phyloP scores from a whole-genome alignment of 2,797 vertebrate genomes.

The Caiman crocodilus region DNA sequence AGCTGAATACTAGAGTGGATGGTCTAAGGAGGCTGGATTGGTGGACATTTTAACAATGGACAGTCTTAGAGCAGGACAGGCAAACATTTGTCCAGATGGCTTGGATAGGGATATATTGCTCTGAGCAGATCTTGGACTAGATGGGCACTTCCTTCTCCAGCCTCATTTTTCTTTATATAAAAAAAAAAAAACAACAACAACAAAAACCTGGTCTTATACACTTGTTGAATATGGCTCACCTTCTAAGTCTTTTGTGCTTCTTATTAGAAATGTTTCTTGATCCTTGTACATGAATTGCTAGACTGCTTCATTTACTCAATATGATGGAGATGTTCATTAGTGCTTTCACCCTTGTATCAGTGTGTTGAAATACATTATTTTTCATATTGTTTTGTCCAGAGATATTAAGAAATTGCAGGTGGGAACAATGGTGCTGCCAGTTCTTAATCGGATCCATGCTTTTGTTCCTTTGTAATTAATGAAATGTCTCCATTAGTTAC shows the following conservation, averaged over 20 bases:
- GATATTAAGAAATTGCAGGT: not conserved
- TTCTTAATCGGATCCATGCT: not conserved
- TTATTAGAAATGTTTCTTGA: not conserved
- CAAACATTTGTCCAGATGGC: not conserved
- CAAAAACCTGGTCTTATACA: not conserved
- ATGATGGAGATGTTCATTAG: not conserved
- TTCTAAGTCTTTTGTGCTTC: not conserved
- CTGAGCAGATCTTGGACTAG: no score
- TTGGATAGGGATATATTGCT: not conserved
- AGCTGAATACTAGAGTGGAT: no score
- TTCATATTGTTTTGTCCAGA: not conserved
- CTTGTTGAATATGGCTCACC: not conserved
- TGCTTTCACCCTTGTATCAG: not conserved
- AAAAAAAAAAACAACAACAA: no score
- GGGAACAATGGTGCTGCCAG: not conserved
- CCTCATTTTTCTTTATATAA: not conserved
- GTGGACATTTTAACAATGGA: no score
- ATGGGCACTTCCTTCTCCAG: no score
- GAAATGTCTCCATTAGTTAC: not conserved
- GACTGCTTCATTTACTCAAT: not conserved
- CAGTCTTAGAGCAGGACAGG: no score
- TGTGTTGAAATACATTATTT: not conserved
- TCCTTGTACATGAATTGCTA: not conserved
- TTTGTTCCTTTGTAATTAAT: not conserved
- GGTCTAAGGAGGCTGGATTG: no score